Evolutionary conservation across 2,888 invertebrate genomes (phyloP).

Genomic region (Ganaspis brasiliensis): DNA sequence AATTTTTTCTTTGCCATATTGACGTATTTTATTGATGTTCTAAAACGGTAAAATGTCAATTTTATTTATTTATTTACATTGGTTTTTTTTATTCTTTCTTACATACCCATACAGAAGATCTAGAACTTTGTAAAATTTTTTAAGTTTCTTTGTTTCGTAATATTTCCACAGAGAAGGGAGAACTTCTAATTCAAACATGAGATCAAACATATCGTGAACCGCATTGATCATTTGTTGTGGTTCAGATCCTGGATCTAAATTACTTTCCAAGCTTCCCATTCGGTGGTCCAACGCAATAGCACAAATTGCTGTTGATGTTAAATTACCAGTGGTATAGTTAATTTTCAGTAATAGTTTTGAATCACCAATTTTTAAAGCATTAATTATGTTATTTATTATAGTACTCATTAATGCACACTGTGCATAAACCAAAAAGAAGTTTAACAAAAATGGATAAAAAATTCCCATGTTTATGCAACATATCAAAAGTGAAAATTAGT

Average conservation of each 20-base stretch:
- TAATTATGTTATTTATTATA: too few species aligned
- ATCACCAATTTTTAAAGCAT: background rate
- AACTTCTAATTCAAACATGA: constrained; percentile 88
- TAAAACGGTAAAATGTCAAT: background rate
- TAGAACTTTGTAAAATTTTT: constrained; percentile 86
- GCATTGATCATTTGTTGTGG: constrained; percentile 89
- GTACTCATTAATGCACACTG: too few species aligned
- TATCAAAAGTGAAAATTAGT: too few species aligned
- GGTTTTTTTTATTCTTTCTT: too few species aligned
- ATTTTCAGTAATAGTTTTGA: constrained; percentile 1
- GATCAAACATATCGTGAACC: constrained; percentile 89
- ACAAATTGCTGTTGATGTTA: constrained; percentile 85
- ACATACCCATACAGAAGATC: constrained; percentile 88
- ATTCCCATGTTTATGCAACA: too few species aligned
- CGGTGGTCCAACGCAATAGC: constrained; percentile 91
- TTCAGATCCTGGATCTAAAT: constrained; percentile 83
- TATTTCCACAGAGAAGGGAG: constrained; percentile 89
- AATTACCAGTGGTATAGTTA: constrained; percentile 13
- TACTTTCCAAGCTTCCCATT: constrained; percentile 87
- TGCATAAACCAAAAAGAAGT: too few species aligned
- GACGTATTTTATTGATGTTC: constrained; percentile 70
- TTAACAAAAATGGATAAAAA: too few species aligned
- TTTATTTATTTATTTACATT: background rate
- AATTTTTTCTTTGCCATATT: constrained; percentile 74
- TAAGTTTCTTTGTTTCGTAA: constrained; percentile 87